Evolutionary conservation across 1,140 invertebrate genomes (phyloP), one percentile per base, ranked within the genome.

Genomic region (Drosophila tristis): DNA sequence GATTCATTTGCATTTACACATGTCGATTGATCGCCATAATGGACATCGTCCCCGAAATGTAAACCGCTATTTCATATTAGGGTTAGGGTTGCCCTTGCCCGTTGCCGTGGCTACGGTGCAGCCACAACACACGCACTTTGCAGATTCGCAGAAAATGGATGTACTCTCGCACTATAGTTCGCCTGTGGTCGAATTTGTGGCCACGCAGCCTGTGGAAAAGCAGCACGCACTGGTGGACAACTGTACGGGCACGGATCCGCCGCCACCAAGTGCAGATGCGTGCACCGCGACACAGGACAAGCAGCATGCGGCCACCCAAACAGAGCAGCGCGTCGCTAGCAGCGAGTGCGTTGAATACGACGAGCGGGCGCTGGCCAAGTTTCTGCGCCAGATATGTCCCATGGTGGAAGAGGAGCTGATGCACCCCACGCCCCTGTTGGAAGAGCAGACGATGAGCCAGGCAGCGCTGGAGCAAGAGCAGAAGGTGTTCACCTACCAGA

Each of bases 81-180:
- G 35, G 35, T 13, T 31, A 29, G 23, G 49, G 44, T 54, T 8
- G 35, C 11, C 2, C 0, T 3, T 9, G 8, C 1, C 4, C 13
- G 85, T 90, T 85, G 35, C 74, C 48, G 57, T 68, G 76, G 56
- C 20, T 62, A 79, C 72, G 16, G 29, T 44, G 13, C 39, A 53
- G 6, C 54, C 59, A 59, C 44, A 44, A 47, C 59, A 75, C 2
- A 42, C 2, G 9, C 0, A 5, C 6, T 3, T 15, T 29, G 0
- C 5, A 2, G 20, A 6, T 15, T n/a, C 0, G 6, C 13, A 2
- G 13, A 51, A 35, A n/a, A 92, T 92, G 91, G 91, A 92, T 23
- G 91, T 92, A 8, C 70, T 92, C n/a, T 85, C 81, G 6, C 81
- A 91, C 44, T 91, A 85, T 48, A 89, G 74, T 13, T 91, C 91